Evolutionary conservation across 1,140 invertebrate species (phyloP).

Genomic region (Adelges cooleyi): DNA sequence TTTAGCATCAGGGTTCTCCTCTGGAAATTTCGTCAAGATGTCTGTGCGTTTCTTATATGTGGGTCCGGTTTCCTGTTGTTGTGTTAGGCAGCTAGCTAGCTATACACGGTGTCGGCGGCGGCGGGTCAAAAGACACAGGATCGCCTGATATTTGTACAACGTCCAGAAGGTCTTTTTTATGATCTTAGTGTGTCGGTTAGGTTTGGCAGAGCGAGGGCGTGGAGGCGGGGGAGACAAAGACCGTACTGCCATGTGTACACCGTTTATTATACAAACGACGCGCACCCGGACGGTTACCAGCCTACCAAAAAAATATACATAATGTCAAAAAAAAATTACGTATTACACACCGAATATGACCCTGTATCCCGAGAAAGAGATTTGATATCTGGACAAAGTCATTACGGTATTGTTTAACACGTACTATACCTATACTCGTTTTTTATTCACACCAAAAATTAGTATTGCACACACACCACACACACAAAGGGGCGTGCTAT

Average conservation of each 20-base stretch:
- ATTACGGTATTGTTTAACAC: not conserved
- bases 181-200: not conserved
- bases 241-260: conserved; percentile 16
- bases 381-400: conserved; percentile 26
- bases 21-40: conserved; percentile 17
- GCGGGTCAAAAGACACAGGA: conserved; percentile 16
- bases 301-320: conserved; percentile 19
- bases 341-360: too few relatives aligned
- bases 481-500: not conserved
- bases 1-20: too few relatives aligned
- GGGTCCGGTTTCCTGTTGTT: conserved; percentile 28
- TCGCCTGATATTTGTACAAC: not conserved
- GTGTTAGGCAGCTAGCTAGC: too few relatives aligned
- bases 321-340: too few relatives aligned
- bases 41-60: not conserved
- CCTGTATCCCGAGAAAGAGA: conserved; percentile 1
- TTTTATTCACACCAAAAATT: not conserved
- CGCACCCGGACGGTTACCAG: conserved; percentile 15
- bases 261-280: conserved; percentile 14
- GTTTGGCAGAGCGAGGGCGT: not conserved
- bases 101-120: not conserved
- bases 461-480: conserved; percentile 18
- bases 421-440: not conserved
- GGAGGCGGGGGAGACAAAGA: not conserved
- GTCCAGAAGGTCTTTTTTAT: conserved; percentile 21